Percentiles rank a stretch among this genome's conserved stretches.
Conservation (phyloP, 30 jellyfish, hydroid and myxozoan species). For the Hydractinia echinata region DNA sequence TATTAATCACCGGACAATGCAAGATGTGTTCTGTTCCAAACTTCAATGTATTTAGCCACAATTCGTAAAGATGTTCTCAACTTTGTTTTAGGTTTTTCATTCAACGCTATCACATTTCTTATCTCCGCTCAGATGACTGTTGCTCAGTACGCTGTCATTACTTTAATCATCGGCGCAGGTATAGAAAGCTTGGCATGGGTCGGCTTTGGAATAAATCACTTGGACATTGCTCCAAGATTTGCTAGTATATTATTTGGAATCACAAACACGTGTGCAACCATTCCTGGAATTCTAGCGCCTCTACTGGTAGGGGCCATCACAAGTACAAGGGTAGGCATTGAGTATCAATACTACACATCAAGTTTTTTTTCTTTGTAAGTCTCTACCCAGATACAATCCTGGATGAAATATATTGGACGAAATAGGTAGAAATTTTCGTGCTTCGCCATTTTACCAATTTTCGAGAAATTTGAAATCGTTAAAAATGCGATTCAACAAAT, state of each 20-base stretch:
- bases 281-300: constrained; percentile 84
- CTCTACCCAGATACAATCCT: background rate
- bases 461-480: background rate
- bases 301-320: constrained; percentile 74
- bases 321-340: constrained; percentile 40
- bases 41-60: background rate
- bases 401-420: background rate
- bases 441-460: background rate
- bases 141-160: constrained; percentile 49
- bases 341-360: background rate
- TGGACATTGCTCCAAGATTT: constrained; percentile 91
- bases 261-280: constrained; percentile 83
- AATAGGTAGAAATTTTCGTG: background rate
- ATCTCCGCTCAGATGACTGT: constrained; percentile 40
- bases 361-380: background rate
- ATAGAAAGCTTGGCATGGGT: constrained; percentile 93
- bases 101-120: constrained; percentile 65
- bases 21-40: too few species aligned
- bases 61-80: background rate
- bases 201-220: constrained; percentile 93
- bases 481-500: background rate
- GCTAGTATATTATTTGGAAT: constrained; percentile 90
- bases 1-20: too few species aligned
- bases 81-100: constrained; percentile 45
- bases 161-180: constrained; percentile 77